Conservation (phyloP, 2,797 vertebrate species). For the Delichon dasypus region DNA sequence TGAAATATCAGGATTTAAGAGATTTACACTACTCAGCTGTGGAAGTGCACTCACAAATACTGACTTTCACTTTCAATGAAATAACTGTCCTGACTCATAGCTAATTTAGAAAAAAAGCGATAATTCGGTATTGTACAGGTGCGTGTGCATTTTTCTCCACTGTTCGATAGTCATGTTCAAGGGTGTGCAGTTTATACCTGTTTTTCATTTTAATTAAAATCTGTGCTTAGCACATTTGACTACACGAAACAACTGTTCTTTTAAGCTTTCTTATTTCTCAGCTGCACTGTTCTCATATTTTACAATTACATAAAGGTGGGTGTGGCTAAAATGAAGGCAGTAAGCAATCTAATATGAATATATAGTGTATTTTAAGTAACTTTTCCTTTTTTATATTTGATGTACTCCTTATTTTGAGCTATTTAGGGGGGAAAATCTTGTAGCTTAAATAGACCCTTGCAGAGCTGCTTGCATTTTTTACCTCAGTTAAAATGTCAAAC, state of each 20-base stretch:
- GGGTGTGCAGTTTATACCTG: neutral
- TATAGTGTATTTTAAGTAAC: neutral
- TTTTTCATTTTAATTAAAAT: constrained; percentile 33
- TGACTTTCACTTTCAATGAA: constrained; percentile 70
- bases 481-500: constrained; percentile 63
- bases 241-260: constrained; percentile 24
- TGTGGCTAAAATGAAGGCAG: constrained; percentile 69
- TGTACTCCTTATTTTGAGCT: constrained; percentile 15
- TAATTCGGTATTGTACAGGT: constrained; percentile 66
- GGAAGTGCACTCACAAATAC: constrained; percentile 26
- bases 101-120: neutral
- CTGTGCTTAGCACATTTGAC: neutral
- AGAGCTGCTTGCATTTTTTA: constrained; percentile 61
- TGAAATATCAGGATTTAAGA: neutral
- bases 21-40: constrained; percentile 40
- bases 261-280: constrained; percentile 55
- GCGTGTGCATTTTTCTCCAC: neutral
- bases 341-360: constrained; percentile 29
- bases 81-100: constrained; percentile 50
- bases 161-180: neutral
- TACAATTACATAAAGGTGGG: constrained; percentile 70
- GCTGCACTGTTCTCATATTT: constrained; percentile 63
- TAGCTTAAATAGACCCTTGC: constrained; percentile 8
- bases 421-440: neutral
- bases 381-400: constrained; percentile 11